A percentile compares a stretch with the other conserved stretches of the same genome.
These are phyloP conservation scores for Pomatostomus ruficeps DNA, from an alignment of 2,113 vertebrate species.

Conservation along the genomic window DNA sequence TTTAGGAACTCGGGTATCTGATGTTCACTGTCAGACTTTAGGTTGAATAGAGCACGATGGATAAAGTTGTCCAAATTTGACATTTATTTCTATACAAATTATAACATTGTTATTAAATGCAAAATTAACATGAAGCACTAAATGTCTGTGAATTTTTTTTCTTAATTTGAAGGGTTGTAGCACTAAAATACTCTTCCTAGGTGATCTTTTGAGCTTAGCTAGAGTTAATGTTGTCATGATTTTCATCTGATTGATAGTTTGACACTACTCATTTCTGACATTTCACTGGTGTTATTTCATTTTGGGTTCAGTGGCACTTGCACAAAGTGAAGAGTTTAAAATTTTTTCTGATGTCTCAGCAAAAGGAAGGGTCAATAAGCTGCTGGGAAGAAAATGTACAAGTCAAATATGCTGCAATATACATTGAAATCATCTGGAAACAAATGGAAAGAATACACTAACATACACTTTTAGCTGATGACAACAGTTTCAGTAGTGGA, in stretches of 20 bases:
- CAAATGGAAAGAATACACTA: neutral
- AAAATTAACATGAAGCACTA: neutral
- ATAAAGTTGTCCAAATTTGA: neutral
- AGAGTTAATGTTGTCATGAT: neutral
- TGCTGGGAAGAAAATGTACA: neutral
- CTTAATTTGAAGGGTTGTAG: neutral
- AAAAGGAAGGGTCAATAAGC: neutral
- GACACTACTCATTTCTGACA: neutral
- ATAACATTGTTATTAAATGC: neutral
- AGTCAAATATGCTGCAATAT: neutral
- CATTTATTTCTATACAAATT: neutral
- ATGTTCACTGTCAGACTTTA: neutral
- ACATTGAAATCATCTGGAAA: neutral
- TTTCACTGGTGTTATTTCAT: neutral
- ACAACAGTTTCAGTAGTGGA: neutral
- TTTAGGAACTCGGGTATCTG: neutral
- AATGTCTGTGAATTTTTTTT: neutral
- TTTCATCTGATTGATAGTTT: conserved; percentile 18
- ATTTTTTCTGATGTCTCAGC: conserved; percentile 5
- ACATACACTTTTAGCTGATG: neutral
- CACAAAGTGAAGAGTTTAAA: neutral
- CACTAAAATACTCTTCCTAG: neutral
- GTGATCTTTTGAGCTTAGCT: neutral
- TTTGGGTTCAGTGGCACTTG: neutral
- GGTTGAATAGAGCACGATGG: neutral